Evolutionary conservation across 2,113 vertebrate genomes (phyloP), one percentile per base, ranked within the genome.

Genomic region (Paraplagusia blochii): DNA sequence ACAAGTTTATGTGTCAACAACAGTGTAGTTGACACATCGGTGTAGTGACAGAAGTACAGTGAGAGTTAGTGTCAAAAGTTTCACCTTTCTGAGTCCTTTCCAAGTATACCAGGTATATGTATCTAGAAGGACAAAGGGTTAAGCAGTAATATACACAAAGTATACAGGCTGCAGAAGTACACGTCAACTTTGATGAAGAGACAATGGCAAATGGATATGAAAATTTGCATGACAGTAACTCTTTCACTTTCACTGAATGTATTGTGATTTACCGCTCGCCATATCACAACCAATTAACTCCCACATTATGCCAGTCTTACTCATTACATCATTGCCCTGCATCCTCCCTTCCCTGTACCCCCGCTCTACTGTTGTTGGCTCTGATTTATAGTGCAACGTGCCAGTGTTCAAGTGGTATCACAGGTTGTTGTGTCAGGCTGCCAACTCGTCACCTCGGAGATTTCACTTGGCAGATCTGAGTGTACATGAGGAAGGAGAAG

Each of bases 231-330:
- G 57, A 64, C 57, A 50, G 64, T 36, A 76, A 76, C 17, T 65
- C 66, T 49, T 16, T 46, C 18, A 18, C 63, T 58, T 50, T 69
- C 18, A 34, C 34, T 8, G 56, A 59, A 70, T 63, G 45, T 5
- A 3, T 36, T 47, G 36, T 76, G 49, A 80, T 79, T 73, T 66
- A 77, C 69, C 22, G 45, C 47, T 44, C 55, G 59, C 64, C 56
- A 45, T 71, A 74, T 62, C 72, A 70, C 68, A 79, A 68, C 55
- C 63, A 84, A 76, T 78, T 71, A 78, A 71, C 66, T 69, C 54
- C 1, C 39, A 48, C 16, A 18, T 61, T 62, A 61, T 55, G 56
- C 66, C 69, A 68, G 72, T 66, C 63, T 58, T 66, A 47, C 47
- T 58, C 61, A 79, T 80, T 77, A 80, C 66, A 73, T 51, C 78